Evolutionary conservation across 1,140 invertebrate genomes (phyloP).

Genomic region (Eurytemora carolleeae): DNA sequence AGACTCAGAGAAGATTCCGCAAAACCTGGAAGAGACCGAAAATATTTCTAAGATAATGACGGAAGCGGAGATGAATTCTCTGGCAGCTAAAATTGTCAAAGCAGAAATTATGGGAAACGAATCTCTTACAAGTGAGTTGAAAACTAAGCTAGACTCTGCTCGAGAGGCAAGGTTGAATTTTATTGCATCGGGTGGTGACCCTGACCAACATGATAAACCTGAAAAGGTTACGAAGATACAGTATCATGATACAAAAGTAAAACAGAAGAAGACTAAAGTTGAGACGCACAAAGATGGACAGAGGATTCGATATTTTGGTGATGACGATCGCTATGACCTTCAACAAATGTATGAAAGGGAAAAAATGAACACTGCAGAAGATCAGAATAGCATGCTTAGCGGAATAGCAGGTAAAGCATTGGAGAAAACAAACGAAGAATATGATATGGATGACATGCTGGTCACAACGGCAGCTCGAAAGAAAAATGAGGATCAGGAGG

Average conservation of each 20-base stretch:
- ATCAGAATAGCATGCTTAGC: conserved; percentile 58
- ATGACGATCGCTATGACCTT: conserved; percentile 71
- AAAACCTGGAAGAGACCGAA: background rate
- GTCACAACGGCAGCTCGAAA: conserved; percentile 44
- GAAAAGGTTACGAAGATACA: conserved; percentile 51
- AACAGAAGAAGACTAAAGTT: conserved; percentile 31
- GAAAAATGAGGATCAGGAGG: conserved; percentile 37
- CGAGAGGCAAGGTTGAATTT: background rate
- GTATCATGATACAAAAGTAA: conserved; percentile 28
- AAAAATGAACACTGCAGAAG: conserved; percentile 54
- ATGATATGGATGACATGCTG: conserved; percentile 70
- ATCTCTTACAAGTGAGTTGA: conserved; percentile 44
- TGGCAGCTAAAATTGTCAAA: conserved; percentile 68
- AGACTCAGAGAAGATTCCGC: background rate
- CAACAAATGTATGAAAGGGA: conserved; percentile 75
- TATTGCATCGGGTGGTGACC: conserved; percentile 8
- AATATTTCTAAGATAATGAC: conserved; percentile 27
- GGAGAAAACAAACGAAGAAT: conserved; percentile 36
- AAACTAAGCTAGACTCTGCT: conserved; percentile 40
- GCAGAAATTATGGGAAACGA: conserved; percentile 61
- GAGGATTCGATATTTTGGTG: conserved; percentile 60
- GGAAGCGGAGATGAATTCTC: conserved; percentile 62
- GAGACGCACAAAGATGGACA: conserved; percentile 51
- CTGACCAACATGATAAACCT: conserved; percentile 30
- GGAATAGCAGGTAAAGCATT: conserved; percentile 44